Base-by-base conservation (phyloP, 35 echinoderm and acorn worm genomes). In the Diadema setosum region DNA sequence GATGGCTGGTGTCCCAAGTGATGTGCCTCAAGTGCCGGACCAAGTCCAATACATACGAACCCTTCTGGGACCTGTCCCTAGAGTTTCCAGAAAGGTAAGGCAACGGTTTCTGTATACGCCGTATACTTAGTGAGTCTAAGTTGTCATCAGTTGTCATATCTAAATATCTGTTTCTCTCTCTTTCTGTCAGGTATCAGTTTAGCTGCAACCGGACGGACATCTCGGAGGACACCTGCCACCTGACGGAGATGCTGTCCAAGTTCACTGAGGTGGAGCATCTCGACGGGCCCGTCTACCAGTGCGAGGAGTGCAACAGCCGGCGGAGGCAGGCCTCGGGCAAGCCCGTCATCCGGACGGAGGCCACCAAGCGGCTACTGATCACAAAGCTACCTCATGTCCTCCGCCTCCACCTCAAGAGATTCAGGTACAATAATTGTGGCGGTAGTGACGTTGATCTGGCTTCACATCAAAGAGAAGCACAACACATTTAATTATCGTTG, bases 31-130 rank as follows among this genome's bases (percentile, higher is more conserved):
- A 81, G 23, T 97, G 95, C 48, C 43, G 57, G 39, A 46, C 90
- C 55, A 88, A 90, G 42, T 98, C 95, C n/a, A 98, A 98, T 65
- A 98, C 95, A 3, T 98, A 73, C 83, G 95, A 98, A 82, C 88
- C 95, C 39, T 91, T 94, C 81, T 93, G 95, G 89, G 95, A 98
- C 56, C 82, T 98, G 24, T 94, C 92, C 3, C 56, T 98, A 7
- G 95, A 98, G 58, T 98, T 98, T 44, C 95, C 95, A 11, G 88
- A 94, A 81, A 87, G 95, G 95, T 98, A 59, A 84, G 84, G 23
- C 80, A 21, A 17, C 24, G 15, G 32, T n/a, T n/a, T 33, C 21
- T 33, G 17, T 67, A 3, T 44, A 34, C 40, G 18, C 44, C 40
- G 39, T 78, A 40, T 42, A 6, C 33, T 42, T 18, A 25, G 12